Base-by-base conservation (phyloP, 2,797 vertebrate genomes). In the Pempheris klunzingeri region DNA sequence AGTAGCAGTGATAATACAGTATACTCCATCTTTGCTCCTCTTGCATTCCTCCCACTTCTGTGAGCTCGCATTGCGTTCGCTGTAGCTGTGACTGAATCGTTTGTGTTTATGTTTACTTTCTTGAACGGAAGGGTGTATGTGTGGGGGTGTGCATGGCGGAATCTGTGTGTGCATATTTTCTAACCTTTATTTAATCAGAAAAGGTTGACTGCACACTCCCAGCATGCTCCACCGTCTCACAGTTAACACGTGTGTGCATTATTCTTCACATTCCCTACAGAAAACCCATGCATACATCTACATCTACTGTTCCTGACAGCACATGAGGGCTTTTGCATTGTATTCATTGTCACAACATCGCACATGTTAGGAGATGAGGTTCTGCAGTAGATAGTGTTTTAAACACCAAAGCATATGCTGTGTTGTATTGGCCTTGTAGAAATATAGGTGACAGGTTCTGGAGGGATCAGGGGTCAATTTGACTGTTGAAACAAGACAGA, bases 1-100 rank as follows among this genome's bases (percentile, higher is more conserved):
- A 78, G 63, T 14, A 44, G 32, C 59, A 54, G 10, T 69, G 47
- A 81, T 78, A n/a, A 55, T 43, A 69, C 38, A 28, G 49, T 38
- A 12, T 12, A 5, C 22, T 47, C 26, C 58, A n/a, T 38, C n/a
- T 64, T 18, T 10, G 30, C 65, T 41, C 59, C 26, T 44, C 72
- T 36, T 10, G 24, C 39, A 44, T 82, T 52, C 38, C 57, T 74
- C 78, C 64, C 63, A 54, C 17, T 22, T 43, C 49, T 32, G 2
- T 22, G 30, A 1, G 12, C n/a, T 67, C 3, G 18, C 13, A 4
- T 8, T 71, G 54, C 34, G 11, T 11, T 26, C 14, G 2, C 75
- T 69, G 71, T 64, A 64, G 65, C 44, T 79, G 70, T 49, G 18
- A 72, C 57, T 49, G 34, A 58, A 57, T 49, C 1, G 0, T 38